Base-by-base conservation (phyloP, 1,140 invertebrate species). In the Platyscapa corneri region DNA sequence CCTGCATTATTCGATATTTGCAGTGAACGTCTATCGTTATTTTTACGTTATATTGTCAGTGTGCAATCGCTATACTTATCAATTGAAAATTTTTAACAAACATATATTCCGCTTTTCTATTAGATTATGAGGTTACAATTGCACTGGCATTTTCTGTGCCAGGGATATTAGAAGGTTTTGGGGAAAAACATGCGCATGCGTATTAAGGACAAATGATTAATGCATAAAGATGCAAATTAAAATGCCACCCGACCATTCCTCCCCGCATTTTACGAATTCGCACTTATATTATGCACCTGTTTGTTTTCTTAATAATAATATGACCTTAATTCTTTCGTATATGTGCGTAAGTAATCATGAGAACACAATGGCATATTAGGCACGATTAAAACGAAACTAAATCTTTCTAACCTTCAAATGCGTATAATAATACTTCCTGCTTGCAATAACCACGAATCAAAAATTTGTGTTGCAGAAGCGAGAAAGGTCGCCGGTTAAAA, bases 401-500 rank as follows among this genome's bases (percentile, higher is more conserved):
- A 46, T 27, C 49, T 8, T 23, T 77, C 83, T 84, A 84, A 84
- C 83, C 83, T 84, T 65, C 32, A 84, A 84, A 79, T 30, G n/a
- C n/a, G n/a, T n/a, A 12, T 10, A 32, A 16, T 46, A 8, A 23
- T 18, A 56, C 1, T 34, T 46, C 14, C 16, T 10, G n/a, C 1
- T 77, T 32, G 7, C 0, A 56, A 53, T 77, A 77, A 49, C n/a
- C 8, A 34, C 0, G 46, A 53, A 53, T 7, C 2, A 2, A 18
- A 77, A 56, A 23, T 77, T 32, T 88, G 87, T 84, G 84, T 87
- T 92, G 8, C 89, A 95, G 95, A 94, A 95, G 93, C 93, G 95
- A 88, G 94, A 95, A 88, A 93, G 94, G 90, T 95, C 96, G 88
- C 95, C 95, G 56, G 95, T 96, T 75, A 96, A 96, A 91, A 93